Percentiles rank a stretch among this genome's conserved stretches.
These are phyloP conservation scores for Drosophila robusta DNA, from an alignment of 2,888 invertebrate species.

Conservation along the genomic window DNA sequence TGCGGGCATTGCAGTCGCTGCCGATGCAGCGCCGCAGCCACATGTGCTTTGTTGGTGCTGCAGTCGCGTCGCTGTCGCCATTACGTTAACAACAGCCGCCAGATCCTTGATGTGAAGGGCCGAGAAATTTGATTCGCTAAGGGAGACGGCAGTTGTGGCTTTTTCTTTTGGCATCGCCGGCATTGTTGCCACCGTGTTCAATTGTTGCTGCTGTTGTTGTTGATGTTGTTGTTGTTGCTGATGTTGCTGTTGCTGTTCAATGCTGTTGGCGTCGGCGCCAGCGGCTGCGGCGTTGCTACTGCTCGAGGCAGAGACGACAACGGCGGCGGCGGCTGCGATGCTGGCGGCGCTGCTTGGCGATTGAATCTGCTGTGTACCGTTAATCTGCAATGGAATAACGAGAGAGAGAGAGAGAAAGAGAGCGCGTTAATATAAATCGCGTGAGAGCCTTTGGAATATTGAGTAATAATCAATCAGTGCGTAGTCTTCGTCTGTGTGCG, in stretches of 20 bases:
- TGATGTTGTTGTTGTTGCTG: slow-evolving; percentile 66
- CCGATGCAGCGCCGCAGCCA: slow-evolving; percentile 51
- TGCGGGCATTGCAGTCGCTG: slow-evolving; percentile 15
- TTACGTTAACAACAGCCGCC: slow-evolving; percentile 52
- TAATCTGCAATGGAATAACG: slow-evolving; percentile 52
- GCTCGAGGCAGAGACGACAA: slow-evolving; percentile 68
- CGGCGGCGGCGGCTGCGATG: slow-evolving; percentile 60
- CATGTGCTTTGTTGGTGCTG: slow-evolving; percentile 62
- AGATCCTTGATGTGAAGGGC: slow-evolving; percentile 82
- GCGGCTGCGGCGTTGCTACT: slow-evolving; percentile 65
- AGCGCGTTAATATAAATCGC: background rate
- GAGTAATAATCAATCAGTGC: slow-evolving; percentile 25
- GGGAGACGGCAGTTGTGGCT: slow-evolving; percentile 82
- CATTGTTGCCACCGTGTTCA: slow-evolving; percentile 77
- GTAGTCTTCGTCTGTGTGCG: background rate
- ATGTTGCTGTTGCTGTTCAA: slow-evolving; percentile 65
- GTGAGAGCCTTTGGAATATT: slow-evolving; percentile 11
- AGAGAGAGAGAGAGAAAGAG: slow-evolving; percentile 1
- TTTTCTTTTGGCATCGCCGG: slow-evolving; percentile 85
- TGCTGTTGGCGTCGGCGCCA: slow-evolving; percentile 48
- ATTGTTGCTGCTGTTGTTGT: slow-evolving; percentile 50
- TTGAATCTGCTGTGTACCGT: slow-evolving; percentile 72
- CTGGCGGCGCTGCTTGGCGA: slow-evolving; percentile 63
- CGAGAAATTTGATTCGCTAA: slow-evolving; percentile 82
- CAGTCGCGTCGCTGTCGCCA: slow-evolving; percentile 59